Evolutionary conservation across 1,140 invertebrate species (phyloP), one percentile per base, ranked within the genome.

Genomic region (Batillaria attramentaria): DNA sequence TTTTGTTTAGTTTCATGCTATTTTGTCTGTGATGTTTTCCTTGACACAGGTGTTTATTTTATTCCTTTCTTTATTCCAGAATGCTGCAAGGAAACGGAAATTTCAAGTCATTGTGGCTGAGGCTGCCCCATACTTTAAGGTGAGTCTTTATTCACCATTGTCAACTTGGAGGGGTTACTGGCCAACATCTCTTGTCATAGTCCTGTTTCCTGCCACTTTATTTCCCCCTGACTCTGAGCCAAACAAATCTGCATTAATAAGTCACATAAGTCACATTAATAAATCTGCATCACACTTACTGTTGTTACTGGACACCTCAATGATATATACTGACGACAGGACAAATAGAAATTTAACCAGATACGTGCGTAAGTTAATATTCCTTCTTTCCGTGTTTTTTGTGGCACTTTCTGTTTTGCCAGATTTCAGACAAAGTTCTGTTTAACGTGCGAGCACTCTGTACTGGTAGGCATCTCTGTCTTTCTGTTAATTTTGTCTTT

Each of bases 61-160:
- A 37, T 79, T 69, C n/a, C 28, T 42, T 73, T 77, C 1, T 66
- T 20, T 50, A 37, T 78, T 72, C 72, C 79, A 95, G 89, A 92
- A 93, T 80, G 96, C 96, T 35, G 95, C 95, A 20, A 93, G 93
- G 76, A 89, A 92, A 68, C 91, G 95, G 77, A 93, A 94, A 79
- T 97, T 97, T 91, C 94, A 96, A 87, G 95, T 98, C 13, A 94
- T 98, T 84, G 94, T 98, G 74, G 96, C 95, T 2, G 96, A 98
- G 92, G 94, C 94, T 84, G 94, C 94, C 1, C 95, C 96, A 43
- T 93, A 93, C 82, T 93, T 93, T 86, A 91, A 94, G 84, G 95
- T 96, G 91, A 91, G 91, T 92, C 28, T 80, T n/a, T n/a, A n/a
- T n/a, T n/a, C n/a, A n/a, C n/a, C n/a, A n/a, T n/a, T n/a, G n/a